These are phyloP conservation scores for Eueremaeus valkanovi DNA, from an alignment of 2,888 invertebrate species.

Conservation along the genomic window DNA sequence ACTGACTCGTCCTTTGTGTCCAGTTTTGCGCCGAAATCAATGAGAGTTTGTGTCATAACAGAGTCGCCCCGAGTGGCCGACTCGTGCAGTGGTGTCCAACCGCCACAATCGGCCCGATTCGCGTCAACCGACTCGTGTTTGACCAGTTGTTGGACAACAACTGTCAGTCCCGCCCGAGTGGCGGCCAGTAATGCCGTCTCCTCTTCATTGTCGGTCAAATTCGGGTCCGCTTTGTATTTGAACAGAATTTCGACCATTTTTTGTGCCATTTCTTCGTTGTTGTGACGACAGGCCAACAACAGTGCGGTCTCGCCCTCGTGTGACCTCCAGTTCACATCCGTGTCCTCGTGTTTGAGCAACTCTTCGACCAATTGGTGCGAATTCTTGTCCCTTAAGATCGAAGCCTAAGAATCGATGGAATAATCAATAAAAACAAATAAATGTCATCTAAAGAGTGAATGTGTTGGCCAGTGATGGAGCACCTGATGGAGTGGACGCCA, in stretches of 20 bases:
- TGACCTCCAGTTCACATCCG: conserved; percentile 50
- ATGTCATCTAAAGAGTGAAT: background rate
- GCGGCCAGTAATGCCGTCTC: conserved; percentile 50
- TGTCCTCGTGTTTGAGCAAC: conserved; percentile 45
- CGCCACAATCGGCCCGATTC: conserved; percentile 51
- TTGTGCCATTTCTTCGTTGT: conserved; percentile 17
- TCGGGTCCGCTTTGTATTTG: conserved; percentile 50
- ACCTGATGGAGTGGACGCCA: conserved; percentile 54
- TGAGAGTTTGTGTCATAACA: conserved; percentile 49
- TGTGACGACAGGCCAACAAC: conserved; percentile 50
- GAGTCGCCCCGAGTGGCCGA: conserved; percentile 51
- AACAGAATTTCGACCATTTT: conserved; percentile 49
- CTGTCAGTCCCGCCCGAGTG: conserved; percentile 27
- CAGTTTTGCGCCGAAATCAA: conserved; percentile 47
- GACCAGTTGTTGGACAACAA: conserved; percentile 44
- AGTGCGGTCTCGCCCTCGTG: conserved; percentile 52
- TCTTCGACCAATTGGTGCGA: conserved; percentile 48
- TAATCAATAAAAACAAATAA: background rate
- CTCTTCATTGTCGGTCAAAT: conserved; percentile 47
- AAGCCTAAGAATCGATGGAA: background rate
- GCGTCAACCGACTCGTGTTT: conserved; percentile 50
- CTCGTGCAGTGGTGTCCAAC: conserved; percentile 53
- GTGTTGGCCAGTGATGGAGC: background rate
- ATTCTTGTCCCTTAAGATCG: conserved; percentile 48
- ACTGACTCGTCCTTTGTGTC: conserved; percentile 44